phyloP scores from a whole-genome alignment of 2,113 vertebrate genomes.

The Prietella phreatophila region DNA sequence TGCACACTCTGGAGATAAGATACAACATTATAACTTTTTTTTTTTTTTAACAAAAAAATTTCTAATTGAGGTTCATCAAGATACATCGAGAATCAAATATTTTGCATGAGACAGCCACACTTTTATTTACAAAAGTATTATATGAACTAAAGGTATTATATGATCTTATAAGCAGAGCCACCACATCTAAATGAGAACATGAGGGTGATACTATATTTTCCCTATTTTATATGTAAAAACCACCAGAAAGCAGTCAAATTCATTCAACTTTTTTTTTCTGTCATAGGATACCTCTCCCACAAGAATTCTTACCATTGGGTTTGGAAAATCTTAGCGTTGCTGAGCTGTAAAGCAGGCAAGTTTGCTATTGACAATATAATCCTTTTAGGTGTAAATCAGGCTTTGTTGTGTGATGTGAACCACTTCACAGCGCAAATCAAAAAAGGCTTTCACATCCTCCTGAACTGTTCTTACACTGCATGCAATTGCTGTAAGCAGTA shows the following conservation, averaged over 20 bases:
- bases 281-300: background rate
- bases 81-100: background rate
- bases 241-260: background rate
- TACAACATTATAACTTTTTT: background rate
- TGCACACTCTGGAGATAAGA: background rate
- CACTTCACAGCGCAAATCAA: background rate
- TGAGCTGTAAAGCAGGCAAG: background rate
- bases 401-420: conserved; percentile 18
- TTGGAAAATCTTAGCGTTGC: background rate
- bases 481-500: conserved; percentile 27
- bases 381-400: conserved; percentile 25
- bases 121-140: background rate
- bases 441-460: conserved; percentile 18
- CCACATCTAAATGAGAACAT: background rate
- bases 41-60: background rate
- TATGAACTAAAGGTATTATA: no score
- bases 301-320: background rate
- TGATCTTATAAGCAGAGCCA: background rate
- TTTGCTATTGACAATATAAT: conserved; percentile 25
- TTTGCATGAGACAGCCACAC: background rate
- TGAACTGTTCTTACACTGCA: conserved; percentile 30
- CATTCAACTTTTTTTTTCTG: background rate
- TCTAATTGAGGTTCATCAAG: background rate
- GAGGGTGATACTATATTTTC: background rate
- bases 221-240: background rate